Conservation (phyloP, 2,888 invertebrate species). For the Proisotoma minuta region DNA sequence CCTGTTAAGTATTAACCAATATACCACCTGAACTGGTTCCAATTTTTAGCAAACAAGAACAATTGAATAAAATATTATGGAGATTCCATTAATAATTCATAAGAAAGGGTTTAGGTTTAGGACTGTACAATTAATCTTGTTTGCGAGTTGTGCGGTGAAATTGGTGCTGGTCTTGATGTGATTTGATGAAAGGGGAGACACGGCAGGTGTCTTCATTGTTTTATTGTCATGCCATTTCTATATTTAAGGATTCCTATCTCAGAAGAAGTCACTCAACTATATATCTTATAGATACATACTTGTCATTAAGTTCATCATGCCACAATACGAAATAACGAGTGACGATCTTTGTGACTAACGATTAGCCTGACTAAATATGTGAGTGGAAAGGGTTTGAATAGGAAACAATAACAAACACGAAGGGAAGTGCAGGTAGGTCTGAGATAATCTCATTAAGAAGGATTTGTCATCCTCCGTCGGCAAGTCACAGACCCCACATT, state of each 20-base stretch:
- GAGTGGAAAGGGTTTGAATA: not conserved
- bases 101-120: too few species aligned
- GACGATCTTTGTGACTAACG: not conserved
- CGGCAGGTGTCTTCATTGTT: not conserved
- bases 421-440: not conserved
- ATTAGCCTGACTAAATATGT: not conserved
- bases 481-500: not conserved
- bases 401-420: not conserved
- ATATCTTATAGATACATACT: too few species aligned
- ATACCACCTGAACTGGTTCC: too few species aligned
- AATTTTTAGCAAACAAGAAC: too few species aligned
- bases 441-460: slow-evolving; percentile 43
- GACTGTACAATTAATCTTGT: too few species aligned
- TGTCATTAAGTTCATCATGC: too few species aligned
- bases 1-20: too few species aligned
- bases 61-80: not conserved
- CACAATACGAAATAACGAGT: too few species aligned
- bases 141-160: too few species aligned
- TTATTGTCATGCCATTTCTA: slow-evolving; percentile 7
- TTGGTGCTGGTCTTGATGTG: not conserved
- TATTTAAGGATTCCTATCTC: not conserved
- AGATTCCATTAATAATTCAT: too few species aligned
- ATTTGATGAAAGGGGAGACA: not conserved
- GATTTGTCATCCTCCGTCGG: slow-evolving; percentile 37
- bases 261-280: slow-evolving; percentile 3